Evolutionary conservation across 2,888 invertebrate species (phyloP).

Genomic region (Lamproptera curius): DNA sequence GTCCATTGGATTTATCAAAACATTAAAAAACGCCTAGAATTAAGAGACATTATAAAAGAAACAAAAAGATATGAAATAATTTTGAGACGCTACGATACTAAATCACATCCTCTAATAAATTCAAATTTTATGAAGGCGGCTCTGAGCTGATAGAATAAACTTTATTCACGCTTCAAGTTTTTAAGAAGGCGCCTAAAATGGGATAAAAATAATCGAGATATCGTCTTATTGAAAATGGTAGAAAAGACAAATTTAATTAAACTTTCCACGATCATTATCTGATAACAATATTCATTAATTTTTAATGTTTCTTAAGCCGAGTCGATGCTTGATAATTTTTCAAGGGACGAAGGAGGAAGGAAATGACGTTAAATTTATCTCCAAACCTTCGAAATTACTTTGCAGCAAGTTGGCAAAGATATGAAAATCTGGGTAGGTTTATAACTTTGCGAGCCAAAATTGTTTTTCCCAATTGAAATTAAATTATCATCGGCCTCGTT

Average conservation of each 20-base stretch:
- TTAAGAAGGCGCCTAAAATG: constrained; percentile 48
- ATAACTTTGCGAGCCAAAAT: constrained; percentile 68
- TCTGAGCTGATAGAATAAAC: constrained; percentile 32
- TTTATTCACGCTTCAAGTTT: constrained; percentile 54
- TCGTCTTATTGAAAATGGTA: constrained; percentile 60
- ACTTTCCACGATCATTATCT: constrained; percentile 72
- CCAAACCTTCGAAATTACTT: constrained; percentile 69
- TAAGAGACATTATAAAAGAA: no score
- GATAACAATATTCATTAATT: constrained; percentile 78
- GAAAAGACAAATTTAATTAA: constrained; percentile 72
- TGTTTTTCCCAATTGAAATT: constrained; percentile 59
- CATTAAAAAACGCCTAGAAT: no score
- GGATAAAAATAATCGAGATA: constrained; percentile 64
- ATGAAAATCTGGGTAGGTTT: constrained; percentile 69
- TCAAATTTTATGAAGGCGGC: constrained; percentile 26
- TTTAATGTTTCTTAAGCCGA: constrained; percentile 64
- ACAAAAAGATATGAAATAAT: no score
- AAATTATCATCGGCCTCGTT: constrained; percentile 48
- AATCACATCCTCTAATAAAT: constrained; percentile 19
- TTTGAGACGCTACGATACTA: no score
- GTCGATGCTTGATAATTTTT: constrained; percentile 73
- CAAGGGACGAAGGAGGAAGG: constrained; percentile 61
- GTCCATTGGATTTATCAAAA: no score
- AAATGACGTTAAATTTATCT: constrained; percentile 74
- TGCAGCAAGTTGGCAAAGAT: constrained; percentile 63